Evolutionary conservation across 2,113 vertebrate genomes (phyloP).

Genomic region (Phodopus roborovskii): DNA sequence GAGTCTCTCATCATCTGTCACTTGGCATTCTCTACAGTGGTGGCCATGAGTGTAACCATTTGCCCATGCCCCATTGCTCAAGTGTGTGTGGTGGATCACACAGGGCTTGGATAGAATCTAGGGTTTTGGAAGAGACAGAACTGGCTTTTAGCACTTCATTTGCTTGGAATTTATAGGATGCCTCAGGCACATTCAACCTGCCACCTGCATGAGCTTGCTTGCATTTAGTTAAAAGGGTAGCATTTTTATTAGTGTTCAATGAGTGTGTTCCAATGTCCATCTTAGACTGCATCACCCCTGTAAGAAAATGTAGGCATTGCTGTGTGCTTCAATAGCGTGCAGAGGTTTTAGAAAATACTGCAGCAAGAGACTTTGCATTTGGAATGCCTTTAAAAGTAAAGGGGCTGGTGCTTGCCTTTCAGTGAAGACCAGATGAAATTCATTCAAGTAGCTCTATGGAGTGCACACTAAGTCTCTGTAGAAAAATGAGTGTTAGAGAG

Average conservation of each 20-base stretch:
- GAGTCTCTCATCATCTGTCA: not conserved
- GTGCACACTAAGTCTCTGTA: constrained; percentile 35
- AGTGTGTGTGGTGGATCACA: not conserved
- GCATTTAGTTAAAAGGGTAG: not conserved
- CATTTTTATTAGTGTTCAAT: not conserved
- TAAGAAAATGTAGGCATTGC: not conserved
- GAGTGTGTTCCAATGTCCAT: not conserved
- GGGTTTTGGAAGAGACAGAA: not conserved
- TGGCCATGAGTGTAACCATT: not conserved
- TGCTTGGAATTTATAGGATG: not conserved
- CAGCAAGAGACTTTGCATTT: constrained; percentile 38
- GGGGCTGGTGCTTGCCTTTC: constrained; percentile 38
- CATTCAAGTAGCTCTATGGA: constrained; percentile 10
- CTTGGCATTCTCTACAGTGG: not conserved
- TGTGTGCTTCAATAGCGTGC: not conserved
- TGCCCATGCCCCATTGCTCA: not conserved
- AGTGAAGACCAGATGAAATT: constrained; percentile 43
- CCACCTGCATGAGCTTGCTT: fast-evolving
- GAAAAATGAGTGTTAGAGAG: not conserved
- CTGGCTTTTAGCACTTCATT: not conserved
- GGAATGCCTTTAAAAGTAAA: constrained; percentile 25
- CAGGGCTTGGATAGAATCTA: not conserved
- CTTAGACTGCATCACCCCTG: not conserved
- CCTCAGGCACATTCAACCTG: not conserved
- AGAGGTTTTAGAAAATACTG: constrained; percentile 23